phyloP scores from a whole-genome alignment of 2,888 invertebrate species.

The Liposcelis brunnea region DNA sequence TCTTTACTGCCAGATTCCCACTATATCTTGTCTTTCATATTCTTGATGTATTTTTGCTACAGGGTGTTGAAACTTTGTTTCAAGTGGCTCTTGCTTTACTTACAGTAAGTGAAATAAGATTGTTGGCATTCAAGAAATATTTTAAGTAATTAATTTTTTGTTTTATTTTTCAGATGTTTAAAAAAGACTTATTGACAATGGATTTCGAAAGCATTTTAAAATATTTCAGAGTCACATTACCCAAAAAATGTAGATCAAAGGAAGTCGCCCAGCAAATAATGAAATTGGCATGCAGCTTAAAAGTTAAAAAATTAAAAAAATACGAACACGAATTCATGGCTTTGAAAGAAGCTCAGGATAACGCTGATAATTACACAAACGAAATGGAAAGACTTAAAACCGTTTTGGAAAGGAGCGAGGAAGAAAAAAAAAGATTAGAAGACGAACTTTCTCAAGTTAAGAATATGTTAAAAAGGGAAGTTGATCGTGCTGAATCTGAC shows the following conservation, averaged over 20 bases:
- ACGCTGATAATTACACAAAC: slow-evolving; percentile 36
- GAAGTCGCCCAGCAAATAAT: slow-evolving; percentile 77
- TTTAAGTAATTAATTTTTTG: slow-evolving; percentile 4
- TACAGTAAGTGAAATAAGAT: slow-evolving; percentile 38
- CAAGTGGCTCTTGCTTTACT: slow-evolving; percentile 90
- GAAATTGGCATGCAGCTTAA: slow-evolving; percentile 75
- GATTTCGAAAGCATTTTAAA: slow-evolving; percentile 97
- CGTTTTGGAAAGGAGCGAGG: slow-evolving; percentile 49
- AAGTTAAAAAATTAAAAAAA: slow-evolving; percentile 84
- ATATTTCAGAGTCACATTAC: slow-evolving; percentile 92
- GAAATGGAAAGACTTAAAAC: slow-evolving; percentile 36
- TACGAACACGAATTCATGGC: slow-evolving; percentile 81
- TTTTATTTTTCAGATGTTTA: slow-evolving; percentile 40
- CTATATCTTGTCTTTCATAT: slow-evolving; percentile 93
- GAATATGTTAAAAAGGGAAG: slow-evolving; percentile 57
- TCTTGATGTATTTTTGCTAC: slow-evolving; percentile 84
- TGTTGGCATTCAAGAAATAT: neutral
- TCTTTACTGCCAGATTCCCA: slow-evolving; percentile 98
- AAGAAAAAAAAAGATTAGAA: slow-evolving; percentile 48
- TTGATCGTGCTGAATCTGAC: slow-evolving; percentile 54
- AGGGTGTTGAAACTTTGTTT: slow-evolving; percentile 89
- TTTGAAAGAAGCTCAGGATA: slow-evolving; percentile 48
- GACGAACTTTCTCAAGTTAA: slow-evolving; percentile 47
- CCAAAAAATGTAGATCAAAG: slow-evolving; percentile 88
- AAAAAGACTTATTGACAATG: slow-evolving; percentile 74